These are phyloP conservation scores for Megalonaias nervosa DNA, from an alignment of 1,140 invertebrate species.

Conservation along the genomic window DNA sequence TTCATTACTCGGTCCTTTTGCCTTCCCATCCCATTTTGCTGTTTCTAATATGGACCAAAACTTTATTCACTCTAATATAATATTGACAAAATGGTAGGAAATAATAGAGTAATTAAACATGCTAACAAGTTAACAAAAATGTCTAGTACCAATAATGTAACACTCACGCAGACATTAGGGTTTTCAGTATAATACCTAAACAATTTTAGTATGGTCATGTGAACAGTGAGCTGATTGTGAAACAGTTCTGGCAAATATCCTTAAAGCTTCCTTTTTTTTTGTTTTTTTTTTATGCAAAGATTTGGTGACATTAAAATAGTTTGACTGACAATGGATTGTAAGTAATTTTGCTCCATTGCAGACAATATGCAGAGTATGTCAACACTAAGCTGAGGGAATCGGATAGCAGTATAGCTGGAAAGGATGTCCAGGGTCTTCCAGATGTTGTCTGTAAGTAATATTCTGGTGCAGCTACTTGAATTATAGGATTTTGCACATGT, in stretches of 20 bases:
- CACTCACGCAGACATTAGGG: too few relatives aligned
- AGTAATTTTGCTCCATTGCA: conserved; percentile 34
- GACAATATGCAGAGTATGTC: conserved; percentile 62
- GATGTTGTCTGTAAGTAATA: conserved; percentile 64
- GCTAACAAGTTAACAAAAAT: too few relatives aligned
- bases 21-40: too few relatives aligned
- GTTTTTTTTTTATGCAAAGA: background rate
- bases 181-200: too few relatives aligned
- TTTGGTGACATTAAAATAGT: too few relatives aligned
- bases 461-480: background rate
- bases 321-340: background rate
- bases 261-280: background rate
- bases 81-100: too few relatives aligned
- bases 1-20: too few relatives aligned
- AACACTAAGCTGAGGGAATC: conserved; percentile 46
- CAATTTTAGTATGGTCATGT: background rate
- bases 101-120: too few relatives aligned
- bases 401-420: conserved; percentile 43
- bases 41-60: too few relatives aligned
- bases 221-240: background rate
- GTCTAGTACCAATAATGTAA: too few relatives aligned
- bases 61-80: too few relatives aligned
- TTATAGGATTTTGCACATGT: too few relatives aligned
- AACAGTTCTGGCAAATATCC: background rate
- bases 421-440: conserved; percentile 64